phyloP scores from a whole-genome alignment of 2,113 vertebrate genomes.

The Leptocoma aspasia region DNA sequence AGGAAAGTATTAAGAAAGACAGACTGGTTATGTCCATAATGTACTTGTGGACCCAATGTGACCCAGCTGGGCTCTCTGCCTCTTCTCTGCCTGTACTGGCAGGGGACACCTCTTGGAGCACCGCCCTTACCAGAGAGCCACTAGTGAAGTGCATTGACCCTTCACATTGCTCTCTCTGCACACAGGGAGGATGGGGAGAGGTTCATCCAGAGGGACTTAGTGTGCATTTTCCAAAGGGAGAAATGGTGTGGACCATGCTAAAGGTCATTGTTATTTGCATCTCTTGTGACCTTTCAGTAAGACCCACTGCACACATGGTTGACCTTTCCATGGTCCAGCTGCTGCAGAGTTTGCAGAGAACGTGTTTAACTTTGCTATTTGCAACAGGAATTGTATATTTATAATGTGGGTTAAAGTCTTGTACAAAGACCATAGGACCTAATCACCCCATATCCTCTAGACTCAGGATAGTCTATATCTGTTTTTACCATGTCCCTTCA shows the following conservation, averaged over 20 bases:
- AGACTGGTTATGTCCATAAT: background rate
- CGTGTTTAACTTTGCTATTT: background rate
- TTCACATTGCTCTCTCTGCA: background rate
- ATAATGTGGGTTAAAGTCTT: background rate
- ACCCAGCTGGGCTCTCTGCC: background rate
- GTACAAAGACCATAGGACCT: background rate
- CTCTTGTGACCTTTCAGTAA: slow-evolving; percentile 33
- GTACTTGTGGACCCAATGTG: background rate
- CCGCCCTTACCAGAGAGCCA: background rate
- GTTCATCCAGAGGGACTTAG: background rate
- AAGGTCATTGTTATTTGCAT: slow-evolving; percentile 21
- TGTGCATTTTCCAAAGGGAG: background rate
- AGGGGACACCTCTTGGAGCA: background rate
- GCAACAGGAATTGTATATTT: background rate
- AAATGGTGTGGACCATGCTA: fast-evolving
- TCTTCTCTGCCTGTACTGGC: background rate
- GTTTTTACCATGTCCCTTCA: background rate
- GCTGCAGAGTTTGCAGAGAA: background rate
- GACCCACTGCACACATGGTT: background rate
- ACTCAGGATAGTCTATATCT: background rate
- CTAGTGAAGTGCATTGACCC: background rate
- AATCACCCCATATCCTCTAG: background rate
- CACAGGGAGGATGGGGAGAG: background rate
- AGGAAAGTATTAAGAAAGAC: background rate
- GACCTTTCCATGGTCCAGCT: slow-evolving; percentile 40